These are phyloP conservation scores for Epinephelus cyanopodus DNA, from an alignment of 2,113 vertebrate species.

Conservation along the genomic window DNA sequence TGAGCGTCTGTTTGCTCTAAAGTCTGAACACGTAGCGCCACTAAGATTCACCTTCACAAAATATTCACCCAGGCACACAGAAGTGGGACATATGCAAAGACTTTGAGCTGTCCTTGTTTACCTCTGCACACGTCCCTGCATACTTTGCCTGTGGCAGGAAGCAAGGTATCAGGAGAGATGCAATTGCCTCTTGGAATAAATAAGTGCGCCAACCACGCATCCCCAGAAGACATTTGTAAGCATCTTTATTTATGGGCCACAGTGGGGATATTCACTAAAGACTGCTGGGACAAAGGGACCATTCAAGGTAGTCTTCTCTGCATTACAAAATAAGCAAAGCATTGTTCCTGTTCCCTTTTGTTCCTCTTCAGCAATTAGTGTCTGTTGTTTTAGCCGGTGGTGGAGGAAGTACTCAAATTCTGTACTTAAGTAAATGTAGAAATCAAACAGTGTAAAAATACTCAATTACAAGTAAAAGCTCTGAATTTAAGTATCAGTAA, in stretches of 20 bases:
- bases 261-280: slow-evolving; percentile 42
- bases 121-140: slow-evolving; percentile 50
- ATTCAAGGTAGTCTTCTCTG: background rate
- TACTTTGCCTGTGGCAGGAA: slow-evolving; percentile 66
- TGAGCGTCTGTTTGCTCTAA: slow-evolving; percentile 11
- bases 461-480: background rate
- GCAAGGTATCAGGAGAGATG: slow-evolving; percentile 55
- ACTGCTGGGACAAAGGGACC: slow-evolving; percentile 47
- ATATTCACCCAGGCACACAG: slow-evolving; percentile 62
- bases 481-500: background rate
- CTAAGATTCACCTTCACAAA: slow-evolving; percentile 70
- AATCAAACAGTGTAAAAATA: background rate
- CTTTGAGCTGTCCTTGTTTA: slow-evolving; percentile 81
- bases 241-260: slow-evolving; percentile 54
- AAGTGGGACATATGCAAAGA: slow-evolving; percentile 65
- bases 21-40: slow-evolving; percentile 49
- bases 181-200: slow-evolving; percentile 74
- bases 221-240: slow-evolving; percentile 46
- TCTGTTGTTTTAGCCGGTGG: background rate
- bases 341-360: background rate
- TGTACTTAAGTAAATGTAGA: background rate
- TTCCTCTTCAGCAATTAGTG: background rate
- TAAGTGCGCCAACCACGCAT: slow-evolving; percentile 55
- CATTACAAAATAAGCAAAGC: background rate
- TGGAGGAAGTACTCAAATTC: background rate